Base-by-base conservation (phyloP, 2,888 invertebrate species). In the Tiliacea aurago region DNA sequence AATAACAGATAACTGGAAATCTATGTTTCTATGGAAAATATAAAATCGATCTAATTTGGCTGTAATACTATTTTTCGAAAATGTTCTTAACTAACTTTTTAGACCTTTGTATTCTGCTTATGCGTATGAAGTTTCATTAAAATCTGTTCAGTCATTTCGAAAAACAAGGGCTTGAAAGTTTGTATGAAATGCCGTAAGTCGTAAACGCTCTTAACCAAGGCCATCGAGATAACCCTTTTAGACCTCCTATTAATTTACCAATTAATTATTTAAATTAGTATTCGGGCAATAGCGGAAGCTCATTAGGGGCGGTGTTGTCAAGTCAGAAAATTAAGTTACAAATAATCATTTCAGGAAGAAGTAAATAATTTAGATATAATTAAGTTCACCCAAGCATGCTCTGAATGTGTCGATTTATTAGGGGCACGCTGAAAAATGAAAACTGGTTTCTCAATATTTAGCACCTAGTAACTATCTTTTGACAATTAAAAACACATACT, bases 301-400 rank as follows among this genome's bases (percentile, higher is more conserved):
- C 3, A 23, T 23, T 37, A 45, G 18, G 5, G 45, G 67, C n/a
- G 45, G 37, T 20, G 47, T 37, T 37, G 20, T 47, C 9, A 70
- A 33, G 9, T 43, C 43, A 28, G 18, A 65, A 70, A 66, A 53
- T 64, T 43, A 45, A 59, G 28, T 64, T 28, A 2, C 18, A 69
- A 11, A 62, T 51, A 28, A 70, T 15, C 33, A 9, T 66, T 23
- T 33, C 5, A 37, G n/a, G 9, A 45, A 23, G n/a, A 33, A 20
- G 15, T 55, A 18, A 47, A 33, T 13, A n/a, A 68, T 15, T 47
- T 23, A 6, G 4, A 37, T 47, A 62, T 47, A 43, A 43, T 18
- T 43, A 61, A 5, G 15, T 43, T 23, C 23, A 18, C 10, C 41
- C 61, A 61, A 61, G 23, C 41, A 43, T 61, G 37, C 37, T 37